Base-by-base conservation (phyloP, 2,888 invertebrate species). In the Eubasilissa splendida region DNA sequence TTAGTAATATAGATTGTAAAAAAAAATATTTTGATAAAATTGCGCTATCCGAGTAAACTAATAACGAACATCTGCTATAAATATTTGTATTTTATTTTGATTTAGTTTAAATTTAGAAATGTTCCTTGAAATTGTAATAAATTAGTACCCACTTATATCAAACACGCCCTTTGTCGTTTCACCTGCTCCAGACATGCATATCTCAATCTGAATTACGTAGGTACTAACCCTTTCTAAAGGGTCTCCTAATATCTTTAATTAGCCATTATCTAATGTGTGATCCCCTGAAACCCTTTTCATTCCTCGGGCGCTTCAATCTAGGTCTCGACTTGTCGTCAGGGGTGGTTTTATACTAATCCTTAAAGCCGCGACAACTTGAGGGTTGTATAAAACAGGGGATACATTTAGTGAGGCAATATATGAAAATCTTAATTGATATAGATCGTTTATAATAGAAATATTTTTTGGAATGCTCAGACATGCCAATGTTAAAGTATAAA, bases 161-260 rank as follows among this genome's bases (percentile, higher is more conserved):
- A 73, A 73, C 58, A 56, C 8, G 71, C n/a, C 56, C 33, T 11
- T 56, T 31, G 53, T 11, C 56, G 56, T 22, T 42, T 56, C 71
- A 73, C 71, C 71, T 73, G 71, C 53, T 42, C 4, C 10, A 8
- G 9, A 10, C 33, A 22, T 33, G 12, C 70, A 10, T 22, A 12
- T 31, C 42, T 73, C 33, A 56, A 73, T 73, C 56, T 73, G 42
- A 54, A 73, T 58, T 31, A 42, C 12, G 58, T 11, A 63, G 42
- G 42, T 42, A 70, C 14, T 53, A 31, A 4, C 33, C 52, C 22
- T 7, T 50, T 9, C 50, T 22, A 60, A 60, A 8, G 60, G 60
- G 14, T 11, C 33, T 14, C 33, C 42, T 78, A 63, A 78, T 78
- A 71, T 78, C 71, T 71, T 78, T 71, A 78, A 78, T 78, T 63